Percentiles rank a stretch among this genome's conserved stretches.
Evolutionary conservation across 2,888 invertebrate genomes (phyloP).

Genomic region (Siphlonurus alternatus): DNA sequence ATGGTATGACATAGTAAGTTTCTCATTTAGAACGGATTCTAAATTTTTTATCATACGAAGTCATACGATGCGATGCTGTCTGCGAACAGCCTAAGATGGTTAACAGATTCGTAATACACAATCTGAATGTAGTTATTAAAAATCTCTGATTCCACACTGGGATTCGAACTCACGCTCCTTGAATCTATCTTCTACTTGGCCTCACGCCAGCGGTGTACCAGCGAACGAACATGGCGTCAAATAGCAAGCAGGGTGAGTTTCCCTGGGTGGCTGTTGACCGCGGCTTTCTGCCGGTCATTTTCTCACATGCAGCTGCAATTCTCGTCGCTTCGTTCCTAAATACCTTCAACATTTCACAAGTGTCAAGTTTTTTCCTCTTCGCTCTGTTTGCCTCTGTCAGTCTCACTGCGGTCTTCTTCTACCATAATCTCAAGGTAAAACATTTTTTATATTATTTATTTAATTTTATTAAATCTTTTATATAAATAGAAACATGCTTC

Average conservation of each 20-base stretch:
- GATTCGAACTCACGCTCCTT: too few species aligned
- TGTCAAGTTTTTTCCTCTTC: constrained; percentile 62
- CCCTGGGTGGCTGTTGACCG: constrained; percentile 49
- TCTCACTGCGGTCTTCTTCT: constrained; percentile 60
- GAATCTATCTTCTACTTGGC: too few species aligned
- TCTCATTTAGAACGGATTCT: too few species aligned
- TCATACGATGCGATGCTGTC: too few species aligned
- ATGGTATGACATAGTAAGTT: too few species aligned
- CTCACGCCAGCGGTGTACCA: too few species aligned
- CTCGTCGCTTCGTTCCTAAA: constrained; percentile 55
- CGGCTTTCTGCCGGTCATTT: constrained; percentile 55
- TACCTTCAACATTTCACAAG: constrained; percentile 50
- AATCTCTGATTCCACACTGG: too few species aligned
- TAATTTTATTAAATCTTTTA: too few species aligned
- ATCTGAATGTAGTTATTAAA: too few species aligned
- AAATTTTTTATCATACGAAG: too few species aligned
- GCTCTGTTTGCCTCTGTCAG: constrained; percentile 58
- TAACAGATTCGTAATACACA: too few species aligned
- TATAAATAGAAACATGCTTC: neutral
- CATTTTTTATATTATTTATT: neutral
- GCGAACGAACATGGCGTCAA: neutral
- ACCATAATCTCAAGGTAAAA: constrained; percentile 67
- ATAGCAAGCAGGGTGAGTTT: constrained; percentile 16
- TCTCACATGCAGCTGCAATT: constrained; percentile 65
- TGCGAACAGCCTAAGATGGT: too few species aligned